A percentile compares a stretch with the other conserved stretches of the same genome.
These are phyloP conservation scores for Caenorhabditis virilis DNA, from an alignment of 2,888 invertebrate species.

Conservation along the genomic window DNA sequence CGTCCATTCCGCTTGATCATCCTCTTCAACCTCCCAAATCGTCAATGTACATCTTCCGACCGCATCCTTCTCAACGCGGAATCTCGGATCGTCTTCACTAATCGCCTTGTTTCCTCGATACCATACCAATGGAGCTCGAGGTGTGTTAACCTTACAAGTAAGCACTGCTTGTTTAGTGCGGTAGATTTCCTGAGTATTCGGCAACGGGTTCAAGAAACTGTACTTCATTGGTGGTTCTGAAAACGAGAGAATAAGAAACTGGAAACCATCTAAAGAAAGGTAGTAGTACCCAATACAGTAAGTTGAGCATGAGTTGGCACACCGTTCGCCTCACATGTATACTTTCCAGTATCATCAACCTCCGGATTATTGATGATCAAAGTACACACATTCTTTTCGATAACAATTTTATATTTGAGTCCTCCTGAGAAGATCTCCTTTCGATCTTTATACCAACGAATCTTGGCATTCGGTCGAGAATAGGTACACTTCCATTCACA, in stretches of 20 bases:
- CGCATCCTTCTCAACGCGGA: constrained; percentile 87
- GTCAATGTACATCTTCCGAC: constrained; percentile 86
- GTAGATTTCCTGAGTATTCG: constrained; percentile 86
- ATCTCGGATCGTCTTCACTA: constrained; percentile 71
- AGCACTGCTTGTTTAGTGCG: constrained; percentile 83
- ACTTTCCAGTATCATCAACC: constrained; percentile 93
- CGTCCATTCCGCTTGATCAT: constrained; percentile 85
- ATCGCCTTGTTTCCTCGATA: constrained; percentile 82
- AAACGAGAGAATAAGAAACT: constrained; percentile 42
- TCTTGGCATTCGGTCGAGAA: constrained; percentile 83
- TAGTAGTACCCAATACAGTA: constrained; percentile 83
- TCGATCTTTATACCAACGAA: constrained; percentile 69
- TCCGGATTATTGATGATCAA: constrained; percentile 87
- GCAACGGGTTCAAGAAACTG: constrained; percentile 86
- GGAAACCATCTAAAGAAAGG: not conserved
- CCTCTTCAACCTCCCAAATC: constrained; percentile 81
- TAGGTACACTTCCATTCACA: constrained; percentile 91
- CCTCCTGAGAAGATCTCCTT: constrained; percentile 72
- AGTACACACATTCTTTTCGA: constrained; percentile 87
- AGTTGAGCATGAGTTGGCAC: constrained; percentile 86
- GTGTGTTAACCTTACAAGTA: constrained; percentile 91
- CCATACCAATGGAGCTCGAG: constrained; percentile 93
- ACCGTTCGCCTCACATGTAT: constrained; percentile 90
- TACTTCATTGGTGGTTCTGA: constrained; percentile 92
- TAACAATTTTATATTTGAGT: constrained; percentile 92